These are phyloP conservation scores for Eupristina koningsbergeri DNA, from an alignment of 1,140 invertebrate species.

Conservation along the genomic window DNA sequence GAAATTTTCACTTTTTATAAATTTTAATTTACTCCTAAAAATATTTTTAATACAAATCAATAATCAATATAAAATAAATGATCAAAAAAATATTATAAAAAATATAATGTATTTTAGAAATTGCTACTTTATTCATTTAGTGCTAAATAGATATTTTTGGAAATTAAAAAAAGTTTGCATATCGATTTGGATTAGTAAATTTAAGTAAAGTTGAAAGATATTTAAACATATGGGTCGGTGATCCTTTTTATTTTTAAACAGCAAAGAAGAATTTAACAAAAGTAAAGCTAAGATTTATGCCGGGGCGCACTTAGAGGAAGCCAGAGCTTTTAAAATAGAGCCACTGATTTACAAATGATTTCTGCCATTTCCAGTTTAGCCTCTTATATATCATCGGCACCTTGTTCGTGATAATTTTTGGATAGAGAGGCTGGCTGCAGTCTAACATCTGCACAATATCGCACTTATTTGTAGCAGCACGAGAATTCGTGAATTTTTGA, in stretches of 20 bases:
- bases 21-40: background rate
- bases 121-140: too few species aligned
- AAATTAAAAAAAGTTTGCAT: too few species aligned
- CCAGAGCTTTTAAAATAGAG: background rate
- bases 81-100: too few species aligned
- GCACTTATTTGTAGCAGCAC: slow-evolving; percentile 16
- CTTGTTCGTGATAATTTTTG: background rate
- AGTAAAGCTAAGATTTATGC: slow-evolving; percentile 27
- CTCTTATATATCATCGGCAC: background rate
- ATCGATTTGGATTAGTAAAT: too few species aligned
- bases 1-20: background rate
- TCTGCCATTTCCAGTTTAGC: background rate
- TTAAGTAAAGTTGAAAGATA: too few species aligned
- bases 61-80: too few species aligned
- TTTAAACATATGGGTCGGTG: background rate
- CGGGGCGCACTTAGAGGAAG: background rate
- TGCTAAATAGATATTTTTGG: too few species aligned
- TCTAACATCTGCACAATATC: background rate
- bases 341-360: slow-evolving; percentile 33
- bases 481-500: too few species aligned
- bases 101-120: too few species aligned
- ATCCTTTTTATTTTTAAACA: slow-evolving; percentile 30
- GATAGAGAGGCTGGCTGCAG: background rate
- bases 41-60: background rate
- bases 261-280: slow-evolving; percentile 3